Conservation (phyloP, 2,797 vertebrate genomes). For the Siniperca scherzeri region DNA sequence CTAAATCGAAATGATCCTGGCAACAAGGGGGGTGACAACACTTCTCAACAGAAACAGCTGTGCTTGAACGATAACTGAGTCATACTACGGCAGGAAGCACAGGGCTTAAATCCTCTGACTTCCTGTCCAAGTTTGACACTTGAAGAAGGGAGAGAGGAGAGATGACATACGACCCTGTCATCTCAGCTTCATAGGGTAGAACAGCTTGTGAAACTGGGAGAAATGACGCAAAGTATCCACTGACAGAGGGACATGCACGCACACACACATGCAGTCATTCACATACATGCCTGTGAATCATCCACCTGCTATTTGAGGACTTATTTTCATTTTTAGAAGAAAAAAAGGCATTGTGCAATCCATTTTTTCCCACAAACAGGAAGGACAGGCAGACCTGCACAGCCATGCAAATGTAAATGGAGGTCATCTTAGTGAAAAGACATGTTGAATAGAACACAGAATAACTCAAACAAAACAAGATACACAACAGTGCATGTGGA, state of each 20-base stretch:
- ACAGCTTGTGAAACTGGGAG: slow-evolving; percentile 30
- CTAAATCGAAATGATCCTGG: slow-evolving; percentile 67
- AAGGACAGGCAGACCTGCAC: slow-evolving; percentile 25
- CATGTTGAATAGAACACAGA: slow-evolving; percentile 11
- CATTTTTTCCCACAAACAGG: slow-evolving; percentile 41
- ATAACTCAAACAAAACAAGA: not conserved
- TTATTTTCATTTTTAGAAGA: slow-evolving; percentile 34
- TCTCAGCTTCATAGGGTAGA: slow-evolving; percentile 51
- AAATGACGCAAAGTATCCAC: slow-evolving; percentile 44
- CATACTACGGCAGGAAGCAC: slow-evolving; percentile 55
- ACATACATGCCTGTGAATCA: slow-evolving; percentile 27
- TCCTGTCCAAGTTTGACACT: slow-evolving; percentile 76
- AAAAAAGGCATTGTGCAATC: slow-evolving; percentile 27
- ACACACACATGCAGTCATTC: slow-evolving; percentile 1
- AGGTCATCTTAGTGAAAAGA: slow-evolving; percentile 35
- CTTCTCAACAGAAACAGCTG: slow-evolving; percentile 70
- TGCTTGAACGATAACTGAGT: slow-evolving; percentile 71
- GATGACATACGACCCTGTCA: slow-evolving; percentile 72
- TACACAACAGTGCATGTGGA: not conserved
- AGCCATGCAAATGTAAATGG: slow-evolving; percentile 18
- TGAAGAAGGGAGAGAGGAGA: slow-evolving; percentile 63
- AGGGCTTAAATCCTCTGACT: slow-evolving; percentile 70
- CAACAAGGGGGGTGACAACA: slow-evolving; percentile 64
- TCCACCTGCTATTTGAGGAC: slow-evolving; percentile 31
- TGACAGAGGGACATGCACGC: slow-evolving; percentile 23